Base-by-base conservation (phyloP, 2,888 invertebrate genomes). In the Orchesella flavescens region DNA sequence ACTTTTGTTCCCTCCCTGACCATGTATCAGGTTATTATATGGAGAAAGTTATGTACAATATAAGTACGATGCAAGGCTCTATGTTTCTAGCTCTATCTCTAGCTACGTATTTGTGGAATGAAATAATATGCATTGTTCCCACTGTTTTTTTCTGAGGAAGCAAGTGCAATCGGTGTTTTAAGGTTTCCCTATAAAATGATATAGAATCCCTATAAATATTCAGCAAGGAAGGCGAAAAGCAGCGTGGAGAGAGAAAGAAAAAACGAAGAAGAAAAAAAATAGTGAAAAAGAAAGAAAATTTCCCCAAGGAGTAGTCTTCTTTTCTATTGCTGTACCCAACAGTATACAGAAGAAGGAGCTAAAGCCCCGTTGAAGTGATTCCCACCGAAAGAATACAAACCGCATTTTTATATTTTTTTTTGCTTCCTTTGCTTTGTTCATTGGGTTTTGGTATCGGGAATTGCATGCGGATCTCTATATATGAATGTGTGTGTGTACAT, bases 321-420 rank as follows among this genome's bases (percentile, higher is more conserved):
- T 15, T 57, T 1, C 49, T 21, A 46, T 24, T 53, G 65, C 21
- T 55, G 10, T n/a, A 13, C 66, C 71, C 23, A 69, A 23, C 43
- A 46, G 53, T 59, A 43, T 61, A 61, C 59, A 19, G 43, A 61
- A 73, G 61, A 65, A 71, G n/a, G n/a, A n/a, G 43, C 46, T 59
- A 34, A 49, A 23, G 34, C 66, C 75, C 65, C 66, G 77, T 74
- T 69, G 73, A 74, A 73, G 19, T 57, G 77, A 85, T 83, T 83
- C 85, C 83, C 83, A 80, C 66, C 69, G 85, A 83, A 85, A 80
- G 85, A 83, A 83, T 85, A 85, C 76, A 85, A 78, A 85, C 85
- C 85, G 73, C 85, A 85, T 83, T 85, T 85, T 85, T 83, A 78
- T 75, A 73, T 68, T 68, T 65, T 21, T 61, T 59, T n/a, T n/a